Percentiles rank a stretch among this genome's conserved stretches.
These are phyloP conservation scores for Pachyramphus minor DNA, from an alignment of 2,113 vertebrate genomes.

Conservation along the genomic window DNA sequence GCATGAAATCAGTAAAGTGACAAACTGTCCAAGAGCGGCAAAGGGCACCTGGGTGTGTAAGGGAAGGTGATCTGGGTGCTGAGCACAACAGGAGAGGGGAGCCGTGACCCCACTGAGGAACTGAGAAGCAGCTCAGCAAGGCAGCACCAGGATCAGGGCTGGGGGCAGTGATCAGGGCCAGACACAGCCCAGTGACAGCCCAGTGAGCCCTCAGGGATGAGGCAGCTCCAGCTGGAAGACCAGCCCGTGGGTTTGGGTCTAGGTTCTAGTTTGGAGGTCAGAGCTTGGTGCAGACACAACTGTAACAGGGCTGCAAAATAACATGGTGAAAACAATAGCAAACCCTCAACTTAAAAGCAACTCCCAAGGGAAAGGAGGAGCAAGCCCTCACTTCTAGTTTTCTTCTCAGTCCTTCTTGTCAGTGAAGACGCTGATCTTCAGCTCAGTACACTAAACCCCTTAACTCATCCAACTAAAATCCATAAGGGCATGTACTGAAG, in stretches of 20 bases:
- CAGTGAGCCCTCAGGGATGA: not conserved
- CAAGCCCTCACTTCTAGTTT: not conserved
- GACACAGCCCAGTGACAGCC: not conserved
- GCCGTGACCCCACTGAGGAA: not conserved
- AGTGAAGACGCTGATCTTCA: not conserved
- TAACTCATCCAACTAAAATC: not conserved
- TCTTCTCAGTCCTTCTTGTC: not conserved
- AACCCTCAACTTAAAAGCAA: not conserved
- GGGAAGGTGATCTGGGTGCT: not conserved
- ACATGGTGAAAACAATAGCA: rapidly evolving
- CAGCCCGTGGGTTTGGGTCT: not conserved
- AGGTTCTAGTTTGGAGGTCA: not conserved
- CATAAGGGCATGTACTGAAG: not conserved
- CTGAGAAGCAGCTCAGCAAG: not conserved
- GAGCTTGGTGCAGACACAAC: not conserved
- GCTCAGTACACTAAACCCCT: not conserved
- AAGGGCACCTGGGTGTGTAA: not conserved
- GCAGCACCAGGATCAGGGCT: not conserved
- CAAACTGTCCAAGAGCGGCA: not conserved
- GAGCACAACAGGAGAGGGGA: not conserved
- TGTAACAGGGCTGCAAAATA: not conserved
- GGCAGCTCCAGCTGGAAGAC: not conserved
- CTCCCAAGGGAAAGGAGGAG: not conserved
- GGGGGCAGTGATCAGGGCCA: not conserved
- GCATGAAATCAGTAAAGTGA: not conserved